Percentiles rank a stretch among this genome's conserved stretches.
phyloP scores from a whole-genome alignment of 1,140 invertebrate species.

The Copidosoma floridanum region DNA sequence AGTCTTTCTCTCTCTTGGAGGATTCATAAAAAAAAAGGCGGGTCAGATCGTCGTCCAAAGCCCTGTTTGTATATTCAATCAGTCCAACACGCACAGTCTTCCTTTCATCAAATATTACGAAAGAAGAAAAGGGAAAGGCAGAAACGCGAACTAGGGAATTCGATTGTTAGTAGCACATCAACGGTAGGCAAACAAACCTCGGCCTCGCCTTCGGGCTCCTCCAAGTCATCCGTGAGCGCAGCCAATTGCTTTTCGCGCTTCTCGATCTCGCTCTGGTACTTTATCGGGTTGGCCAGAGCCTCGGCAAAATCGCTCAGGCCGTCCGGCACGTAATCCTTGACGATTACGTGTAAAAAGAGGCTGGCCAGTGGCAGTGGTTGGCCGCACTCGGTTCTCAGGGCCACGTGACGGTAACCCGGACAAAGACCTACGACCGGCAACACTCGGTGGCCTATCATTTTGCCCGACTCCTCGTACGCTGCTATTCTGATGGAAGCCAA shows the following conservation, averaged over 20 bases:
- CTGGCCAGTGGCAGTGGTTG: conserved; percentile 87
- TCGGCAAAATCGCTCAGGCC: conserved; percentile 91
- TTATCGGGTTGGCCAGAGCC: conserved; percentile 95
- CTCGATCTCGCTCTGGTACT: conserved; percentile 91
- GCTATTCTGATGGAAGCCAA: conserved; percentile 92
- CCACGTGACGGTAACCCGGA: conserved; percentile 89
- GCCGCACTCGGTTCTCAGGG: conserved; percentile 87
- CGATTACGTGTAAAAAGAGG: conserved; percentile 87
- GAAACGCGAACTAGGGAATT: background rate
- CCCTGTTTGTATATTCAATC: no score
- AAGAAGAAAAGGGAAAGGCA: background rate
- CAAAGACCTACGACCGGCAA: conserved; percentile 93
- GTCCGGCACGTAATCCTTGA: conserved; percentile 98
- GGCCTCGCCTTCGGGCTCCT: conserved; percentile 57
- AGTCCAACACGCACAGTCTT: no score
- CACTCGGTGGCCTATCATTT: conserved; percentile 93
- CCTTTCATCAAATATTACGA: conserved; percentile 18
- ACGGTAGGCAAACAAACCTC: conserved; percentile 38
- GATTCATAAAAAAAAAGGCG: no score
- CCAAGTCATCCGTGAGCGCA: conserved; percentile 81
- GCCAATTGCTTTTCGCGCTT: conserved; percentile 88
- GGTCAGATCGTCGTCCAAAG: no score
- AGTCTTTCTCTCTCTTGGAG: no score
- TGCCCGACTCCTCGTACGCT: conserved; percentile 94
- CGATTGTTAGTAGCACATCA: background rate